These are phyloP conservation scores for Semibalanus balanoides DNA, from an alignment of 1,140 invertebrate species.

Conservation along the genomic window DNA sequence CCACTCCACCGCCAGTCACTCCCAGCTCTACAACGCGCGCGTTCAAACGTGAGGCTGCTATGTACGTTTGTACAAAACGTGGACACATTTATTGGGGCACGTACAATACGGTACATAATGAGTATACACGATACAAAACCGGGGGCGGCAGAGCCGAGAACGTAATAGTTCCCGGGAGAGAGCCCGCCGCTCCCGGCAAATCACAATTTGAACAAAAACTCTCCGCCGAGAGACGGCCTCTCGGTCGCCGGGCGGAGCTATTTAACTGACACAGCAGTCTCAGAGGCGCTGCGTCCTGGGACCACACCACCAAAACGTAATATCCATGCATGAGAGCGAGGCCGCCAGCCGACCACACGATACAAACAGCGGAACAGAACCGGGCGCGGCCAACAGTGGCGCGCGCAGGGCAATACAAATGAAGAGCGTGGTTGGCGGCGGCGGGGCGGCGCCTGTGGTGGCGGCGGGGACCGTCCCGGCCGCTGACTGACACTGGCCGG, in stretches of 20 bases:
- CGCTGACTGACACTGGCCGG: too few species aligned
- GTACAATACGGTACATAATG: neutral
- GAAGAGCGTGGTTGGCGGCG: neutral
- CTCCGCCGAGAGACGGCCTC: too few species aligned
- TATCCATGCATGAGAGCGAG: neutral
- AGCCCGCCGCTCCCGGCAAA: neutral
- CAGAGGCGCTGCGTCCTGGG: too few species aligned
- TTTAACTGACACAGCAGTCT: too few species aligned
- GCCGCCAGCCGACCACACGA: neutral
- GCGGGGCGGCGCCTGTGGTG: too few species aligned
- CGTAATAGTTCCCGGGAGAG: neutral
- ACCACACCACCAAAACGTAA: neutral
- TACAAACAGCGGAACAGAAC: neutral
- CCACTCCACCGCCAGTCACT: too few species aligned
- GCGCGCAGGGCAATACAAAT: neutral
- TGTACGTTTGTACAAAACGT: slow-evolving; percentile 2
- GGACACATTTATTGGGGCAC: neutral
- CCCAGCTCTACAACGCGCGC: too few species aligned
- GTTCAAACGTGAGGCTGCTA: neutral
- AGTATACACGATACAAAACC: neutral
- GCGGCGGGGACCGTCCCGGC: too few species aligned
- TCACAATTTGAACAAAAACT: neutral
- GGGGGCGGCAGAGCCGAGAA: neutral
- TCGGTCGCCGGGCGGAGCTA: too few species aligned
- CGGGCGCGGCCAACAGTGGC: too few species aligned